Conservation (phyloP, 2,797 vertebrate genomes). For the Potorous gilbertii region DNA sequence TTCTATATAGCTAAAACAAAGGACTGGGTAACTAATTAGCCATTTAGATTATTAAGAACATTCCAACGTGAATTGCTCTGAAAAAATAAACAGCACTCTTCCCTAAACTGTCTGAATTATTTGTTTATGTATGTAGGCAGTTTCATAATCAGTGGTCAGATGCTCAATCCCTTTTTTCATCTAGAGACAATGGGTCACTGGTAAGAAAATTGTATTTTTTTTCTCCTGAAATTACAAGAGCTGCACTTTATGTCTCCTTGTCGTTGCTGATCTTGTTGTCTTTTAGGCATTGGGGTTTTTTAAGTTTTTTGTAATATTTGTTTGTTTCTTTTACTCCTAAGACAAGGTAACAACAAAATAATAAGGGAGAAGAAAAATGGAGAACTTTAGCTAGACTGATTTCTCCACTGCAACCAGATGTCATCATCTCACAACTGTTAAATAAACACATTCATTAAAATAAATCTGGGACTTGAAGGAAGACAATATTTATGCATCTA, state of each 20-base stretch:
- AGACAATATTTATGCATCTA: neutral
- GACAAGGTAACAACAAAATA: neutral
- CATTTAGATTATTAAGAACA: constrained; percentile 20
- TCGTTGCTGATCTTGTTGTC: neutral
- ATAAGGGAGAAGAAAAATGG: neutral
- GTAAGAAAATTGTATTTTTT: neutral
- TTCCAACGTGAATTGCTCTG: neutral
- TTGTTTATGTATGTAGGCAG: neutral
- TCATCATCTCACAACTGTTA: neutral
- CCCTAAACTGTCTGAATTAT: neutral
- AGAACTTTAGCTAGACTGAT: neutral
- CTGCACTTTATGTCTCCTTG: neutral
- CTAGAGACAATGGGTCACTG: neutral
- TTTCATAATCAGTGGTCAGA: neutral
- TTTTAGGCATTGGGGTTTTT: neutral
- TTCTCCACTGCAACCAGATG: neutral
- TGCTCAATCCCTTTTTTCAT: neutral
- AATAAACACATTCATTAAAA: constrained; percentile 1
- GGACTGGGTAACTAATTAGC: neutral
- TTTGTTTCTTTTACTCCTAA: neutral
- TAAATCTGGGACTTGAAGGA: neutral
- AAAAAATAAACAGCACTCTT: neutral
- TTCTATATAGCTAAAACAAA: neutral
- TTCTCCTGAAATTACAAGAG: neutral
- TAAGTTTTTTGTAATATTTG: neutral